Evolutionary conservation across 2,888 invertebrate species (phyloP).

Genomic region (Coleophora deauratella): DNA sequence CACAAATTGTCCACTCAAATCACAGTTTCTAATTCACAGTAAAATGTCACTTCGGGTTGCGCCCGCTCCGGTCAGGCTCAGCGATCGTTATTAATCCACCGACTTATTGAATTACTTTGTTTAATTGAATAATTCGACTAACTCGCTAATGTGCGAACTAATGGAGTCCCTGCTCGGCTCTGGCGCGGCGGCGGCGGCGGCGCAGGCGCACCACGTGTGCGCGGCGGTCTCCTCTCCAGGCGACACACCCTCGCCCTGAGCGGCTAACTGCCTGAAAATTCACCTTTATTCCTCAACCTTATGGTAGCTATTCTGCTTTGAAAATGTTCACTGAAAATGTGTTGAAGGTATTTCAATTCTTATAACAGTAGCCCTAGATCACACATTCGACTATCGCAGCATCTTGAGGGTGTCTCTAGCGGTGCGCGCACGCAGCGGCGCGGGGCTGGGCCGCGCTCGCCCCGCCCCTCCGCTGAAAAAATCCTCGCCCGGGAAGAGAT

Average conservation of each 20-base stretch:
- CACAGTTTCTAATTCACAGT: too few relatives aligned
- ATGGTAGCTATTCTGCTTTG: too few relatives aligned
- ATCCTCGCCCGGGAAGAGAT: slow-evolving; percentile 42
- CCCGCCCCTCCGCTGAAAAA: slow-evolving; percentile 46
- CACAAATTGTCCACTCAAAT: slow-evolving; percentile 6
- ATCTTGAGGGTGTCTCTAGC: too few relatives aligned
- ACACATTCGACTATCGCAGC: too few relatives aligned
- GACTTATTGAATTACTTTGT: slow-evolving; percentile 71
- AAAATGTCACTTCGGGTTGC: slow-evolving; percentile 21
- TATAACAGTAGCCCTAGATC: too few relatives aligned
- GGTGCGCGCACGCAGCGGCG: too few relatives aligned
- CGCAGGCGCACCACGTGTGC: slow-evolving; percentile 51
- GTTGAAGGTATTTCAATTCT: too few relatives aligned
- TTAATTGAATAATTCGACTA: slow-evolving; percentile 72
- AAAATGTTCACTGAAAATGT: slow-evolving; percentile 8
- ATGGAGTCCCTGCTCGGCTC: slow-evolving; percentile 63
- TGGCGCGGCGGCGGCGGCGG: slow-evolving; percentile 57
- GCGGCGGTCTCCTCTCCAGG: slow-evolving; percentile 34
- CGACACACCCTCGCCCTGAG: slow-evolving; percentile 37
- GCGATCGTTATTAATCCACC: slow-evolving; percentile 65
- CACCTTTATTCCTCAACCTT: slow-evolving; percentile 31
- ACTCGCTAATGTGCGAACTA: slow-evolving; percentile 72
- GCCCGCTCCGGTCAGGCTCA: slow-evolving; percentile 39
- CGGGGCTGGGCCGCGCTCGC: slow-evolving; percentile 23
- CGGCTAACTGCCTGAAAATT: slow-evolving; percentile 16